A percentile compares a stretch with the other conserved stretches of the same genome.
Conservation (phyloP, 2,113 vertebrate genomes). For the Todiramphus saurophagus region DNA sequence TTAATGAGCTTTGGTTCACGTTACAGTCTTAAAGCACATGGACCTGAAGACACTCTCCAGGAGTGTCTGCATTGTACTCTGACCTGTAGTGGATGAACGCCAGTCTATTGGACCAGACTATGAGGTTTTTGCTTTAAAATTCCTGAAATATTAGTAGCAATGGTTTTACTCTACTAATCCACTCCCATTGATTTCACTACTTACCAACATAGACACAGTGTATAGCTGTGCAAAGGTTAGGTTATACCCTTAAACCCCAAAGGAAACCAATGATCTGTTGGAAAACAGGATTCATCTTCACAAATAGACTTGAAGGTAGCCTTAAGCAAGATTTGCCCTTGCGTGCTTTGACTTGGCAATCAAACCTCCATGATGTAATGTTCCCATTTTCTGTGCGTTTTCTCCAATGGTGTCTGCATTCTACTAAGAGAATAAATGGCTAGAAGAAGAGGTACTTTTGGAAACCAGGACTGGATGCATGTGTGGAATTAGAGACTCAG, state of each 20-base stretch:
- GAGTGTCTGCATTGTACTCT: not conserved
- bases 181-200: not conserved
- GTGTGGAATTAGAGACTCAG: not conserved
- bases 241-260: not conserved
- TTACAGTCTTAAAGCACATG: not conserved
- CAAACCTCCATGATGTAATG: not conserved
- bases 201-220: rapidly evolving
- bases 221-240: not conserved
- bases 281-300: not conserved
- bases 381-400: not conserved
- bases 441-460: not conserved
- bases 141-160: not conserved
- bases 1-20: not conserved
- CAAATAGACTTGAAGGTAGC: not conserved
- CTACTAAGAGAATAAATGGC: not conserved
- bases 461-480: not conserved
- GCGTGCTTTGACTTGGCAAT: not conserved
- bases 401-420: rapidly evolving
- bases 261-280: not conserved
- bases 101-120: not conserved
- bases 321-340: not conserved
- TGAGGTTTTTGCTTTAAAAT: not conserved
- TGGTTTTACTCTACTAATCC: not conserved
- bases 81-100: not conserved
- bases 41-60: not conserved